Conservation (phyloP, 2,888 invertebrate species). For the Tenthredo mesomela region DNA sequence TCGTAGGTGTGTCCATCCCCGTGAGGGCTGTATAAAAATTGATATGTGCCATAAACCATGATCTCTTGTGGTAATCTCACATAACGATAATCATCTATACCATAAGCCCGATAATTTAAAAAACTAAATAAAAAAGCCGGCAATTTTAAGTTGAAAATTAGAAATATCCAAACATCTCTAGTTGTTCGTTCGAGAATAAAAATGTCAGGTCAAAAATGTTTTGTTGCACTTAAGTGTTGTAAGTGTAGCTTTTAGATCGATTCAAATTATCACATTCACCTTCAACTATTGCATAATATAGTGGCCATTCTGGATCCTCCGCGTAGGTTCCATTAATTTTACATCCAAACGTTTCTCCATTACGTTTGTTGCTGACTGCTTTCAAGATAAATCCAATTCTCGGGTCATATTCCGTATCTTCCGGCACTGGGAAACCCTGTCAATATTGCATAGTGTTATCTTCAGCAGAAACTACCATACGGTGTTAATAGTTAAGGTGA, state of each 20-base stretch:
- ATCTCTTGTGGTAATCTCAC: background rate
- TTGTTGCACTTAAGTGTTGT: background rate
- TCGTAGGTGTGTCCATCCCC: slow-evolving; percentile 31
- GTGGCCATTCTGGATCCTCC: background rate
- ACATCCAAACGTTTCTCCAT: slow-evolving; percentile 54
- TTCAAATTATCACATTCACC: background rate
- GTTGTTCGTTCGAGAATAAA: background rate
- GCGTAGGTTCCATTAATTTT: slow-evolving; percentile 57
- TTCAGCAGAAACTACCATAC: background rate
- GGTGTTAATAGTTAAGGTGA: too few relatives aligned
- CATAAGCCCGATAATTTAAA: too few relatives aligned
- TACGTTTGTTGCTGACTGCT: slow-evolving; percentile 70
- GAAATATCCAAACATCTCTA: background rate
- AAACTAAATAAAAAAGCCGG: too few relatives aligned
- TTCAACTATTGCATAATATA: background rate
- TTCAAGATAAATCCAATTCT: slow-evolving; percentile 77
- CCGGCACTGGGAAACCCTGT: slow-evolving; percentile 67
- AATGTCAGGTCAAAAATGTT: background rate
- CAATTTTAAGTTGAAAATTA: too few relatives aligned
- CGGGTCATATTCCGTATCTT: slow-evolving; percentile 74
- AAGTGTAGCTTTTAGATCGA: background rate
- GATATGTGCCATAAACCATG: background rate
- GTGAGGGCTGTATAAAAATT: background rate
- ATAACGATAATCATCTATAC: background rate
- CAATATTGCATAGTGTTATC: slow-evolving; percentile 17